Evolutionary conservation across 2,797 vertebrate species (phyloP).

Genomic region (Poeciliopsis presidionis): DNA sequence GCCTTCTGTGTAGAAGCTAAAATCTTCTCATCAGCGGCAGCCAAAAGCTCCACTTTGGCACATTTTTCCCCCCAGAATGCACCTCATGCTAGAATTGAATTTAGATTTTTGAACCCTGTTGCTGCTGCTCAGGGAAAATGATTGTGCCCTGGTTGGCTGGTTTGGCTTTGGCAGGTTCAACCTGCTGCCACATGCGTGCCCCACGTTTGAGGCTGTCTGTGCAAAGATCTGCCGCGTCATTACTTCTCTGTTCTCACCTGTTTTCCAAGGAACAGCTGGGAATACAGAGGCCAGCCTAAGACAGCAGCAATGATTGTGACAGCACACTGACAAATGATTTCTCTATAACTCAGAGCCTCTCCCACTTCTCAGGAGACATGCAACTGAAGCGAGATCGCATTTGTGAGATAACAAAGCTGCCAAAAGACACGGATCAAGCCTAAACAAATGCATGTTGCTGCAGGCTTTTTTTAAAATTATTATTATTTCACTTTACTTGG

Average conservation of each 20-base stretch:
- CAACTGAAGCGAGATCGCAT: constrained; percentile 36
- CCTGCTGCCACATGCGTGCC: constrained; percentile 33
- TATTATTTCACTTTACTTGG: background rate
- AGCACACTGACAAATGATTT: constrained; percentile 44
- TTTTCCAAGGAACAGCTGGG: constrained; percentile 25
- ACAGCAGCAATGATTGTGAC: constrained; percentile 21
- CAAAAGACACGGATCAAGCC: constrained; percentile 27
- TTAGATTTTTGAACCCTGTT: background rate
- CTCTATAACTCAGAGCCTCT: constrained; percentile 21
- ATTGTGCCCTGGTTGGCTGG: constrained; percentile 31
- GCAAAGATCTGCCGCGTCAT: constrained; percentile 4
- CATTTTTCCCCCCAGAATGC: background rate
- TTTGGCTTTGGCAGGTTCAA: constrained; percentile 11
- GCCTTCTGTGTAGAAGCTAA: background rate
- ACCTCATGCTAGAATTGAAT: background rate
- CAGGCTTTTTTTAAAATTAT: constrained; percentile 30
- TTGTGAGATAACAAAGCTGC: constrained; percentile 39
- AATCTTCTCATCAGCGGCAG: background rate
- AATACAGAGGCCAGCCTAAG: constrained; percentile 11
- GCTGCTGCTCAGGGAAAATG: background rate
- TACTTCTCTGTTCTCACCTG: background rate
- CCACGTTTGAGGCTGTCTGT: background rate
- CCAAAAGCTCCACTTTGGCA: background rate
- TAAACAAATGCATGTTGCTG: constrained; percentile 20
- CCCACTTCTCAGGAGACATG: constrained; percentile 20